phyloP scores from a whole-genome alignment of 1,140 invertebrate genomes.

The Neodiprion virginianus region DNA sequence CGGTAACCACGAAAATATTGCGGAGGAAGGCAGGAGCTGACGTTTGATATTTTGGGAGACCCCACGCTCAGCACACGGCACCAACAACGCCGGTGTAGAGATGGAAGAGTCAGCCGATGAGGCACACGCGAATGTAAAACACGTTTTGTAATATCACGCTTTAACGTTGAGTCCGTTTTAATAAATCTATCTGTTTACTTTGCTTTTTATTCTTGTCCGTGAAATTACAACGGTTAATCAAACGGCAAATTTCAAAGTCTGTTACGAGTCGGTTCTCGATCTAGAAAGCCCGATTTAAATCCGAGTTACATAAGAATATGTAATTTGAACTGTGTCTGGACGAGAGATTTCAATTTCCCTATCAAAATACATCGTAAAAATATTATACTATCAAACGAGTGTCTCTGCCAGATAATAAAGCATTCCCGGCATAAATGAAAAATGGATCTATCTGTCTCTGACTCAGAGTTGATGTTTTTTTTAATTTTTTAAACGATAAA shows the following conservation, averaged over 20 bases:
- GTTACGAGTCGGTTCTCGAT: not conserved
- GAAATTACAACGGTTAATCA: not conserved
- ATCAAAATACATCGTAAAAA: no score
- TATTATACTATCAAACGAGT: no score
- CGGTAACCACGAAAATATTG: conserved; percentile 5
- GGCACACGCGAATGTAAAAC: not conserved
- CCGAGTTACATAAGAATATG: no score
- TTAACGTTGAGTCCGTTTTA: not conserved
- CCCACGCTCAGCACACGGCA: conserved; percentile 54
- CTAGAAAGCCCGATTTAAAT: no score
- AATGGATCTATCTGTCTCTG: no score
- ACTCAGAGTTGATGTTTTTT: no score
- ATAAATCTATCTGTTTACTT: conserved; percentile 3
- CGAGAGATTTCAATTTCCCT: no score
- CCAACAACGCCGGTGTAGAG: conserved; percentile 33
- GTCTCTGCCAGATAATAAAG: no score
- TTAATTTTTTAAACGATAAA: no score
- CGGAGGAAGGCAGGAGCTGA: conserved; percentile 3
- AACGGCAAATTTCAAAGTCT: not conserved
- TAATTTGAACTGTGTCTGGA: no score
- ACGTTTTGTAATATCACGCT: conserved; percentile 1
- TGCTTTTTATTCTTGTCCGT: conserved; percentile 1
- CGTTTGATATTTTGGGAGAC: conserved; percentile 57
- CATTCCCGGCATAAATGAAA: no score
- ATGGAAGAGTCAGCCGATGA: not conserved